Base-by-base conservation (phyloP, 2,888 invertebrate species). In the Pegoplata infirma region DNA sequence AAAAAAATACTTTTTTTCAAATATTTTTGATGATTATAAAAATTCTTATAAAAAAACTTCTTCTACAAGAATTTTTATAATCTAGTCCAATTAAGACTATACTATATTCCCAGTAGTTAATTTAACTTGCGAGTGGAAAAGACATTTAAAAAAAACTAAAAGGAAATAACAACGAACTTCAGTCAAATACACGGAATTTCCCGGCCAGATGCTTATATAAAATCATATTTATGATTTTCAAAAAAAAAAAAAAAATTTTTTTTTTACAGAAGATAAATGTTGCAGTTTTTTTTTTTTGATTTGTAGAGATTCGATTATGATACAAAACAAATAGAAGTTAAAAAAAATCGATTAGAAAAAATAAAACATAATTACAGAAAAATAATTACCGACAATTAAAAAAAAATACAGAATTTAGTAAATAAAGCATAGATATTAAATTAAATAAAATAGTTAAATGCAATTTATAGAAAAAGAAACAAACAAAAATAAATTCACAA, bases 131-230 rank as follows among this genome's bases (percentile, higher is more conserved):
- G 3, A 67, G 19, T 4, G n/a, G n/a, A n/a, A 40, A n/a, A 40
- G n/a, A n/a, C n/a, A n/a, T 25, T 25, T n/a, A n/a, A n/a, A n/a
- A n/a, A n/a, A n/a, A n/a, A n/a, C 16, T 7, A 36, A 19, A 47
- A 74, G 40, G 51, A 17, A 81, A 83, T 80, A 82, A 83, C 81
- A 84, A 81, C 83, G 84, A 84, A 84, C 83, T 88, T 86, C 87
- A 87, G 87, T 86, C 89, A 89, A 88, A 84, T 87, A 89, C 89
- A 89, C 89, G 89, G 89, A 85, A 86, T 86, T 87, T 85, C 84
- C 86, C 89, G 87, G 86, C 88, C 89, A 89, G 89, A 88, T 88
- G 89, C 85, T 87, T 85, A 87, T 85, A 85, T 69, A 81, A 81
- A 78, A 79, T 79, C 68, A 71, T 78, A 61, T 82, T 80, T 51